Evolutionary conservation across 2,113 vertebrate genomes (phyloP).

Genomic region (Rafetus swinhoei): DNA sequence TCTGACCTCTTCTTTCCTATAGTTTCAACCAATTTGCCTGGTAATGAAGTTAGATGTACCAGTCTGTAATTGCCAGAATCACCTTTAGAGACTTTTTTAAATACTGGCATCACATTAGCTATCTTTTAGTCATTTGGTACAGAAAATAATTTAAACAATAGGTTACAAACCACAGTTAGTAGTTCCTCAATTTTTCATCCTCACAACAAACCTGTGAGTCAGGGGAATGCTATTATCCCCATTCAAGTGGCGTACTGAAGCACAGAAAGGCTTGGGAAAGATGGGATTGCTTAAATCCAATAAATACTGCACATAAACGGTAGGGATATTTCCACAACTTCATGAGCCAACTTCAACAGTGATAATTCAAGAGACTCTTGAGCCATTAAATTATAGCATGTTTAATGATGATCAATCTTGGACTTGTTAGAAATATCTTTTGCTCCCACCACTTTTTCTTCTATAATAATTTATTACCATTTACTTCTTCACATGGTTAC

Average conservation of each 20-base stretch:
- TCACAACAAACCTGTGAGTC: background rate
- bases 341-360: background rate
- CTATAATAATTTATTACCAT: background rate
- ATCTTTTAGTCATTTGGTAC: too few relatives aligned
- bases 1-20: too few relatives aligned
- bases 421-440: background rate
- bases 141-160: too few relatives aligned
- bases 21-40: too few relatives aligned
- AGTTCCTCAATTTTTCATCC: background rate
- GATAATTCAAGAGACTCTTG: background rate
- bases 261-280: background rate
- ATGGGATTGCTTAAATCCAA: background rate
- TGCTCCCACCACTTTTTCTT: background rate
- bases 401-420: background rate
- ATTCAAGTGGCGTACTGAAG: background rate
- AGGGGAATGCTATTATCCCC: background rate
- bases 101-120: too few relatives aligned
- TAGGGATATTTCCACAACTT: accelerated
- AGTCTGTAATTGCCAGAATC: too few relatives aligned
- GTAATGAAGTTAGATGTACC: too few relatives aligned
- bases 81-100: too few relatives aligned
- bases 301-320: background rate
- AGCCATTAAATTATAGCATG: background rate
- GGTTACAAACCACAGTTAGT: too few relatives aligned
- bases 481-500: background rate